These are phyloP conservation scores for Cricetomys ansorgei DNA, from an alignment of 2,113 vertebrate genomes.

Conservation along the genomic window DNA sequence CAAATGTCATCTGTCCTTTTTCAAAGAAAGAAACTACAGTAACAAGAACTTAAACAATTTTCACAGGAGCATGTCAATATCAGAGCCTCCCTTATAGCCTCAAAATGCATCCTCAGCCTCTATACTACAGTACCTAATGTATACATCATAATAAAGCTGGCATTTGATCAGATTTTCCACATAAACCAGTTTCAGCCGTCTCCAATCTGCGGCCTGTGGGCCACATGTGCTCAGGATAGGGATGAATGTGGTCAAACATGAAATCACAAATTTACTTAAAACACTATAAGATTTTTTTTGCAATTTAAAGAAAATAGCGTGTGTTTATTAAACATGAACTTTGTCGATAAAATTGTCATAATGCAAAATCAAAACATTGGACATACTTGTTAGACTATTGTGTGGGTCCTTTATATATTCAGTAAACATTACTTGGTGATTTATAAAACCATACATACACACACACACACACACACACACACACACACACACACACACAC, in stretches of 20 bases:
- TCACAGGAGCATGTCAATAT: neutral
- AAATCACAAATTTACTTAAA: neutral
- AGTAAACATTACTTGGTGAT: neutral
- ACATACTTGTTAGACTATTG: neutral
- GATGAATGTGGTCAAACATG: neutral
- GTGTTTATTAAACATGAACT: neutral
- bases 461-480: neutral
- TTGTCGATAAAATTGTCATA: neutral
- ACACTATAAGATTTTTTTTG: neutral
- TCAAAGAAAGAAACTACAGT: neutral
- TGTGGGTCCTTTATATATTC: neutral
- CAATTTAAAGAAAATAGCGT: neutral
- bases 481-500: neutral
- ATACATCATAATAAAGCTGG: neutral
- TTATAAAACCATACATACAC: neutral
- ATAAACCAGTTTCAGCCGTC: neutral
- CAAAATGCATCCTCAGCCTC: neutral
- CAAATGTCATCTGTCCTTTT: neutral
- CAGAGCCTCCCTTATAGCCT: neutral
- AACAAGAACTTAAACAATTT: slow-evolving; percentile 27
- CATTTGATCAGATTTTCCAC: neutral
- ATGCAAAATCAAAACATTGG: neutral
- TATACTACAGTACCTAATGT: neutral
- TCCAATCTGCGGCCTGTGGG: neutral
- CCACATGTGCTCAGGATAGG: neutral